Conservation (phyloP, 2,797 vertebrate species). For the Chloroceryle amazona region DNA sequence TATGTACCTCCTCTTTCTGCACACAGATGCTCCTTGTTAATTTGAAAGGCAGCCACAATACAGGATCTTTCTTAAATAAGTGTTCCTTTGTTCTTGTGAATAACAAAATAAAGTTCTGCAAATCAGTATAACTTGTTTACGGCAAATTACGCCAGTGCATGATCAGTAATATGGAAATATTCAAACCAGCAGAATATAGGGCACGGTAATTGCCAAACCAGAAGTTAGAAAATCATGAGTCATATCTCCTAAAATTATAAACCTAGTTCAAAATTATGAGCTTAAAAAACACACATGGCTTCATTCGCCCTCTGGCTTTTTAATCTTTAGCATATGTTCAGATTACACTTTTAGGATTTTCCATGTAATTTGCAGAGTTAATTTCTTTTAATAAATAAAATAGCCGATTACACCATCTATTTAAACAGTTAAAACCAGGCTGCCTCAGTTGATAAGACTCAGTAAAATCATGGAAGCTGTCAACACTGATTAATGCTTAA, state of each 20-base stretch:
- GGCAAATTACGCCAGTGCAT: not conserved
- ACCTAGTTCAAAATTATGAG: not conserved
- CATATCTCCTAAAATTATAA: constrained; percentile 37
- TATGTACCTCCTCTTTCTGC: not conserved
- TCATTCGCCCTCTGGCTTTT: constrained; percentile 37
- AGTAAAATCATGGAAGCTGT: constrained; percentile 15
- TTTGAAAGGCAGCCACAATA: not conserved
- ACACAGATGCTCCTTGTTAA: not conserved
- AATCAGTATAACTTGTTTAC: not conserved
- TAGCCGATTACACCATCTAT: not conserved
- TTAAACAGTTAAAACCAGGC: not conserved
- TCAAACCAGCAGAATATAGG: not conserved
- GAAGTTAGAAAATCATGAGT: constrained; percentile 17
- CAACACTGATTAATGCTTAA: constrained; percentile 30
- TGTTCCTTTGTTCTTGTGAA: not conserved
- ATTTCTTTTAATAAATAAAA: not conserved
- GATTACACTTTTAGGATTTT: not conserved
- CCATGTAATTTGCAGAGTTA: not conserved
- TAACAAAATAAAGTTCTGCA: not conserved
- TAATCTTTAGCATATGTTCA: not conserved
- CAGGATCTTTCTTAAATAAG: not conserved
- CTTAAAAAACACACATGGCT: not conserved
- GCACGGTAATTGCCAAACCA: not conserved
- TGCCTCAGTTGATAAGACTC: not conserved
- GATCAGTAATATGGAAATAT: not conserved